Conservation (phyloP, 2,797 vertebrate genomes). For the Coilia nasus region DNA sequence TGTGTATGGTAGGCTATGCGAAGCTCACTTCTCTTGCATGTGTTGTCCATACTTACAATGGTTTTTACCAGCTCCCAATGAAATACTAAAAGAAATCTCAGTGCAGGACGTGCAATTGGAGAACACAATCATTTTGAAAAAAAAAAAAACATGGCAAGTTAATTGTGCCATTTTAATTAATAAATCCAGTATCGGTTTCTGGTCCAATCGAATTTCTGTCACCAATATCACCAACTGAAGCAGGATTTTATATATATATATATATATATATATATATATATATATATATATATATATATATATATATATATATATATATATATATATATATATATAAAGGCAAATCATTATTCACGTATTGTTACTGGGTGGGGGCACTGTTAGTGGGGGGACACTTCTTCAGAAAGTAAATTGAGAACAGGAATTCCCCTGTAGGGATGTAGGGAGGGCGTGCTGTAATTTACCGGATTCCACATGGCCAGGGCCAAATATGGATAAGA, state of each 20-base stretch:
- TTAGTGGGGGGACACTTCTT: not conserved
- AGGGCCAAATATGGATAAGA: constrained; percentile 64
- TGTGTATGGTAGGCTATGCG: not conserved
- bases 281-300: too few relatives aligned
- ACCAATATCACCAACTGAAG: not conserved
- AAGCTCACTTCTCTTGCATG: too few relatives aligned
- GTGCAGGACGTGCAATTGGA: not conserved
- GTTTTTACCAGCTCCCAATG: too few relatives aligned
- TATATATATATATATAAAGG: not conserved
- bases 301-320: too few relatives aligned
- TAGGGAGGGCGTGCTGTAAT: constrained; percentile 40
- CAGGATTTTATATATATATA: too few relatives aligned
- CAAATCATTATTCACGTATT: not conserved
- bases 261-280: too few relatives aligned
- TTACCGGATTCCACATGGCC: constrained; percentile 41
- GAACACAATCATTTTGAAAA: too few relatives aligned
- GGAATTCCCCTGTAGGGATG: constrained; percentile 41
- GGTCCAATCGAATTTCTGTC: too few relatives aligned
- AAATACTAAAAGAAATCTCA: too few relatives aligned
- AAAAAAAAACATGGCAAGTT: too few relatives aligned
- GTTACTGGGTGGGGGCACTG: not conserved
- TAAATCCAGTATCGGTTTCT: not conserved
- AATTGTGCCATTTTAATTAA: not conserved
- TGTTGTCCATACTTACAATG: not conserved
- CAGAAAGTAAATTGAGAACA: not conserved